phyloP scores from a whole-genome alignment of 2,888 invertebrate species.

The Ctena decussata region DNA sequence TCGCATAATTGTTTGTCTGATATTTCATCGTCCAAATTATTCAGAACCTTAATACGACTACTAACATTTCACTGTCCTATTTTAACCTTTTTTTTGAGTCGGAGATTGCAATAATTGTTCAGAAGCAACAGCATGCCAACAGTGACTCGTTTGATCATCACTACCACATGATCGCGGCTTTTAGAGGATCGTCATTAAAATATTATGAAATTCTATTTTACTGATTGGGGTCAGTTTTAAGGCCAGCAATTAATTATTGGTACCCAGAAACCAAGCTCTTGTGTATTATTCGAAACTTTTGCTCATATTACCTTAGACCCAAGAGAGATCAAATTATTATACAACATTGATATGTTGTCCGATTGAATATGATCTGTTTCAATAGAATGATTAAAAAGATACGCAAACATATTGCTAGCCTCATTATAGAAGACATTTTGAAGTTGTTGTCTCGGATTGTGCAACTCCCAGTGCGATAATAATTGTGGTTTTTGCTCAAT shows the following conservation, averaged over 20 bases:
- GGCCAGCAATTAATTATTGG: constrained; percentile 39
- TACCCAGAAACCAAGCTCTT: neutral
- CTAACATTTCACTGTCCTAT: neutral
- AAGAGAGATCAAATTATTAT: neutral
- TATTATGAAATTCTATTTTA: constrained; percentile 4
- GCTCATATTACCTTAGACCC: neutral
- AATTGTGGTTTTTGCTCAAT: neutral
- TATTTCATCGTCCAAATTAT: neutral
- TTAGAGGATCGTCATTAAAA: neutral
- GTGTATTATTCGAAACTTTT: neutral
- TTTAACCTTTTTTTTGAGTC: neutral
- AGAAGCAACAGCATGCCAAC: neutral
- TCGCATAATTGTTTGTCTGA: constrained; percentile 1
- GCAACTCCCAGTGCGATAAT: neutral
- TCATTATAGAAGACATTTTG: neutral
- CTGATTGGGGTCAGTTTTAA: constrained; percentile 47
- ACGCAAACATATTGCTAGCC: neutral
- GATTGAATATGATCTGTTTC: constrained; percentile 10
- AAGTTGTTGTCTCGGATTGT: neutral
- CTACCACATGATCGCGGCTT: neutral
- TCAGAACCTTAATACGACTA: neutral
- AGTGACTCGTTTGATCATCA: neutral
- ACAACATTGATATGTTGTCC: neutral
- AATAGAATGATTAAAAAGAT: neutral
- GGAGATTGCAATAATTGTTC: neutral